Percentiles rank a stretch among this genome's conserved stretches.
Evolutionary conservation across 1,140 invertebrate genomes (phyloP).

Genomic region (Trichomalopsis sarcophagae): DNA sequence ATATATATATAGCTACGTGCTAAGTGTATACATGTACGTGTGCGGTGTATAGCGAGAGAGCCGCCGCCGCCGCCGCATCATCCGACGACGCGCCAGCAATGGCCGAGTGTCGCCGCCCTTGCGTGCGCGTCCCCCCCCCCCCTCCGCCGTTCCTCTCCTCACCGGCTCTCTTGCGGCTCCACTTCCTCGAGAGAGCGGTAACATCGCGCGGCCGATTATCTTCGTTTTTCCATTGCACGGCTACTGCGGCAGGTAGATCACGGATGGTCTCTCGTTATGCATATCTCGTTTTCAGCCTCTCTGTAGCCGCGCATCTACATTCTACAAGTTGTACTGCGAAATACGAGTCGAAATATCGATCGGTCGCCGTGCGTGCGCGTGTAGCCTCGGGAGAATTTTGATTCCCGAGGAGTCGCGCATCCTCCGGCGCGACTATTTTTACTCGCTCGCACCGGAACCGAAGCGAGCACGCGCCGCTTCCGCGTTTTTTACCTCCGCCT

Average conservation of each 20-base stretch:
- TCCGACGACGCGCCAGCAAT: constrained; percentile 30
- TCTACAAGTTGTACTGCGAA: neutral
- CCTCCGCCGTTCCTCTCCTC: neutral
- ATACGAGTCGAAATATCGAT: neutral
- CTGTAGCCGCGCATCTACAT: neutral
- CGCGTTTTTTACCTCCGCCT: neutral
- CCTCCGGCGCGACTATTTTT: too few species aligned
- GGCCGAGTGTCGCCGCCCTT: constrained; percentile 40
- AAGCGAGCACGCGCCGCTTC: neutral
- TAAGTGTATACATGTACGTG: neutral
- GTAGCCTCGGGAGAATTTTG: neutral
- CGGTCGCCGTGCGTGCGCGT: neutral
- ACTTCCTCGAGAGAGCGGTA: neutral
- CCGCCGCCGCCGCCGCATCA: neutral
- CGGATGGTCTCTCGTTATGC: neutral
- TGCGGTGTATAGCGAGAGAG: neutral
- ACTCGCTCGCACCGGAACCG: too few species aligned
- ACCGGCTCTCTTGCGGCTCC: neutral
- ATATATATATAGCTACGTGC: neutral
- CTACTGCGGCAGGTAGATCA: neutral
- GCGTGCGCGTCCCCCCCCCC: neutral
- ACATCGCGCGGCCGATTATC: neutral
- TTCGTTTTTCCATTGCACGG: neutral
- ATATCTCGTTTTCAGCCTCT: neutral
- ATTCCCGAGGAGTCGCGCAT: neutral